Evolutionary conservation across 1,140 invertebrate genomes (phyloP).

Genomic region (Protaetia brevitarsis): DNA sequence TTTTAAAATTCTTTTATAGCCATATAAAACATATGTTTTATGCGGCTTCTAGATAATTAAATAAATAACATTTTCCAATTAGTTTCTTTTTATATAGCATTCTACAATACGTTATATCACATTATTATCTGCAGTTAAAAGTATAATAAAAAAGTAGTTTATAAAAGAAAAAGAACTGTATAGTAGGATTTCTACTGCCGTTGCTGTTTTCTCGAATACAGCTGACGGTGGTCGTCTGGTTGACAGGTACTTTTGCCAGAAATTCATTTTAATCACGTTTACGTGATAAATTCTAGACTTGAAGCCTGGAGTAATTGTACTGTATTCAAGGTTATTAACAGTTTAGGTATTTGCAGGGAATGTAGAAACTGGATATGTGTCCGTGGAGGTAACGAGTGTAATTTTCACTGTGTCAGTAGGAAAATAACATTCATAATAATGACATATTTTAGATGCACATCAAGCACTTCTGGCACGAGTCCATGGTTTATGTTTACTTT

Average conservation of each 20-base stretch:
- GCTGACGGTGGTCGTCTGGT: not conserved
- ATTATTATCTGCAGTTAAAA: no score
- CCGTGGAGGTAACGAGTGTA: not conserved
- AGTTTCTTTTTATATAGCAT: no score
- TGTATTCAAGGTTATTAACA: conserved; percentile 16
- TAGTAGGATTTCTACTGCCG: not conserved
- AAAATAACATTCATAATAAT: not conserved
- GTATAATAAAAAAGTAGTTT: no score
- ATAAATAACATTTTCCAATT: no score
- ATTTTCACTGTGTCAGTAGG: conserved; percentile 11
- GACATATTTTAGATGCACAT: not conserved
- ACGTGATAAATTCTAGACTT: not conserved
- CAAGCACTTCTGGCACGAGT: not conserved
- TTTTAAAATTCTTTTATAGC: no score
- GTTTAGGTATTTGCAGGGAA: not conserved
- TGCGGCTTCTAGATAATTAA: no score
- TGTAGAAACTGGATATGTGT: not conserved
- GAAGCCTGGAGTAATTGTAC: not conserved
- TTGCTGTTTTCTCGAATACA: not conserved
- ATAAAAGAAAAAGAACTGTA: not conserved
- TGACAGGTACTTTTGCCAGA: not conserved
- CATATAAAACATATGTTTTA: no score
- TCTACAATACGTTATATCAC: no score
- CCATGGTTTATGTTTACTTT: no score
- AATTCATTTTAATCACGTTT: conserved; percentile 20